These are phyloP conservation scores for Paralvinella palmiformis DNA, from an alignment of 1,140 invertebrate genomes.

Conservation along the genomic window DNA sequence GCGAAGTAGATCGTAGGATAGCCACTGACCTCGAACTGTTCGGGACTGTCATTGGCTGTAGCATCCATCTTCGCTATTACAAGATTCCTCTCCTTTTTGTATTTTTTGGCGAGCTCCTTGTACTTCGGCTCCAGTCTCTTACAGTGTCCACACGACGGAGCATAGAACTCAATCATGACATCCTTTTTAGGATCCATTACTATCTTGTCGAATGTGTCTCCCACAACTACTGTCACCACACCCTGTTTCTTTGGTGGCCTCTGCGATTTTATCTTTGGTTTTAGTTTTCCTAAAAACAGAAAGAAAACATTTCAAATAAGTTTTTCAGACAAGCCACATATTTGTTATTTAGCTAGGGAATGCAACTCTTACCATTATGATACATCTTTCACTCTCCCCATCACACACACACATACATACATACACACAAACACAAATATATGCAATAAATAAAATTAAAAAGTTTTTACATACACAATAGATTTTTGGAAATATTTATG, in stretches of 20 bases:
- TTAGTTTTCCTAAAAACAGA: conserved; percentile 58
- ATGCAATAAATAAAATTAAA: too few relatives aligned
- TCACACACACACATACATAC: too few relatives aligned
- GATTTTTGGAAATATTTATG: too few relatives aligned
- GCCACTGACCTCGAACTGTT: conserved; percentile 73
- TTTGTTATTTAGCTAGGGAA: too few relatives aligned
- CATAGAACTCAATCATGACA: conserved; percentile 95
- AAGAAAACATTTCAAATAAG: neutral
- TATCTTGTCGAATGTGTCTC: conserved; percentile 93
- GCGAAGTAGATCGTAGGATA: conserved; percentile 97
- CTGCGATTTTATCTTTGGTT: conserved; percentile 93
- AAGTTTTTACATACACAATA: too few relatives aligned
- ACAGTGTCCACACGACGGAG: conserved; percentile 98
- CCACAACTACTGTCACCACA: conserved; percentile 76
- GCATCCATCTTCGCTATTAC: conserved; percentile 97
- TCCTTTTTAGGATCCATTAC: conserved; percentile 88
- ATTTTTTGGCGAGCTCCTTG: conserved; percentile 87
- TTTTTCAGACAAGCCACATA: too few relatives aligned
- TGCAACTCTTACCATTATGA: too few relatives aligned
- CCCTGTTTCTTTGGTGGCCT: conserved; percentile 74
- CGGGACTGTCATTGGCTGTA: conserved; percentile 93
- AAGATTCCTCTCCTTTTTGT: conserved; percentile 68
- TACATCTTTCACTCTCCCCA: too few relatives aligned
- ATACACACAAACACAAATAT: too few relatives aligned
- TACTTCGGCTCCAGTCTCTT: conserved; percentile 91